Percentiles rank a stretch among this genome's conserved stretches.
Evolutionary conservation across 2,888 invertebrate genomes (phyloP).

Genomic region (Taenaris catops): DNA sequence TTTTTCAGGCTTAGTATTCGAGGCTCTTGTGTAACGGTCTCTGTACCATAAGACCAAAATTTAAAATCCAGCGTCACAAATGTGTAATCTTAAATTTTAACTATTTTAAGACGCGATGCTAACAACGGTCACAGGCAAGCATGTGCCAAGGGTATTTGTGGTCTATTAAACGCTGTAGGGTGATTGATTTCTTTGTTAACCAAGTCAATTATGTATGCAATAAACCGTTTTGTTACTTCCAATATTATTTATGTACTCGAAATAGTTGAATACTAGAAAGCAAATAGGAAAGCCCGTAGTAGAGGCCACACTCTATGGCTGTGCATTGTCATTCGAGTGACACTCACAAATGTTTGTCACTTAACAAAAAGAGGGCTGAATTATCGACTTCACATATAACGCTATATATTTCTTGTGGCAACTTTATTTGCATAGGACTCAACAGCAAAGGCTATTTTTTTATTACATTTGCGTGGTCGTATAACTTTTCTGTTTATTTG

Average conservation of each 20-base stretch:
- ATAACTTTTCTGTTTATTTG: too few relatives aligned
- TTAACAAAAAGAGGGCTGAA: slow-evolving; percentile 41
- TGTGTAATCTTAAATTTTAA: too few relatives aligned
- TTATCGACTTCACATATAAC: slow-evolving; percentile 29
- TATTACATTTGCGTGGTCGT: too few relatives aligned
- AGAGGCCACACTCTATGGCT: slow-evolving; percentile 35
- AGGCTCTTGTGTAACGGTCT: too few relatives aligned
- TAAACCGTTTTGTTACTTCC: slow-evolving; percentile 13
- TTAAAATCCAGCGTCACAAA: too few relatives aligned
- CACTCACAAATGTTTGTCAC: slow-evolving; percentile 64
- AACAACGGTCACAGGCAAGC: slow-evolving; percentile 14
- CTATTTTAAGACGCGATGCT: too few relatives aligned
- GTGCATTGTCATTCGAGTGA: slow-evolving; percentile 59
- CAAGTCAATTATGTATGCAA: slow-evolving; percentile 14
- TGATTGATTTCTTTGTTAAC: slow-evolving; percentile 19
- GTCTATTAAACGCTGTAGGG: slow-evolving; percentile 19
- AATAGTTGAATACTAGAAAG: slow-evolving; percentile 20
- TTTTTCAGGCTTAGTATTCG: too few relatives aligned
- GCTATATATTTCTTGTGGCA: slow-evolving; percentile 20
- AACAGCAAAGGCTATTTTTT: neutral
- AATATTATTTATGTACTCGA: slow-evolving; percentile 9
- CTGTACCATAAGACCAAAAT: too few relatives aligned
- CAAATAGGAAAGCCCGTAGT: slow-evolving; percentile 17
- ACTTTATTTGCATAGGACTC: slow-evolving; percentile 9
- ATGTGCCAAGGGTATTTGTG: slow-evolving; percentile 28